Evolutionary conservation across 1,140 invertebrate species (phyloP).

Genomic region (Capitella teleta): DNA sequence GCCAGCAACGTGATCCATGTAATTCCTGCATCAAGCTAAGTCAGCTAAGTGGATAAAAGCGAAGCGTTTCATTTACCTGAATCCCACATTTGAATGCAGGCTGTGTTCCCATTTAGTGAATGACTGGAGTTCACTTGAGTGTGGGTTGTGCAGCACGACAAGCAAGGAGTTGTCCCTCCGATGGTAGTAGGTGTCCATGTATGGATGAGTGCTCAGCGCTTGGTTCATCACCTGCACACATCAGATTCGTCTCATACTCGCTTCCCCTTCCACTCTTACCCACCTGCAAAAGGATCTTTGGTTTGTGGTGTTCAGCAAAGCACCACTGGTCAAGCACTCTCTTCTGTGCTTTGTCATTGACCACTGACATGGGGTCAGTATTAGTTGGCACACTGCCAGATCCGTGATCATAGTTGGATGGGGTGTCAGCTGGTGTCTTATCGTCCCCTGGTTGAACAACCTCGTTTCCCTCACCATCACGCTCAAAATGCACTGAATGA

Average conservation of each 20-base stretch:
- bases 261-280: not conserved
- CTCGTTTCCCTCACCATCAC: conserved; percentile 17
- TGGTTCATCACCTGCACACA: conserved; percentile 27
- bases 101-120: conserved; percentile 33
- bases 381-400: too few species aligned
- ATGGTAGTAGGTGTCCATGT: conserved; percentile 37
- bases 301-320: conserved; percentile 39
- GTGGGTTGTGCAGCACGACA: conserved; percentile 37
- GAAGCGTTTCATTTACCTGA: conserved; percentile 31
- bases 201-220: conserved; percentile 28
- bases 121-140: conserved; percentile 29
- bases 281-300: conserved; percentile 35
- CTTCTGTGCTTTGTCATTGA: conserved; percentile 22
- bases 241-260: not conserved
- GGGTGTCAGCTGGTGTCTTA: conserved; percentile 12
- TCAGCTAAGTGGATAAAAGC: not conserved
- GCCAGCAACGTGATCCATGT: conserved; percentile 34
- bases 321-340: conserved; percentile 37
- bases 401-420: not conserved
- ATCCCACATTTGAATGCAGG: conserved; percentile 40
- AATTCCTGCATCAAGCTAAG: conserved; percentile 25
- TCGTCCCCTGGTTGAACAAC: conserved; percentile 12
- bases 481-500: conserved; percentile 23
- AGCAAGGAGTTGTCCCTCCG: conserved; percentile 35
- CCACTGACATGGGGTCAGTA: not conserved